phyloP scores from a whole-genome alignment of 1,140 invertebrate species.

The Pemphigus obesinymphae region DNA sequence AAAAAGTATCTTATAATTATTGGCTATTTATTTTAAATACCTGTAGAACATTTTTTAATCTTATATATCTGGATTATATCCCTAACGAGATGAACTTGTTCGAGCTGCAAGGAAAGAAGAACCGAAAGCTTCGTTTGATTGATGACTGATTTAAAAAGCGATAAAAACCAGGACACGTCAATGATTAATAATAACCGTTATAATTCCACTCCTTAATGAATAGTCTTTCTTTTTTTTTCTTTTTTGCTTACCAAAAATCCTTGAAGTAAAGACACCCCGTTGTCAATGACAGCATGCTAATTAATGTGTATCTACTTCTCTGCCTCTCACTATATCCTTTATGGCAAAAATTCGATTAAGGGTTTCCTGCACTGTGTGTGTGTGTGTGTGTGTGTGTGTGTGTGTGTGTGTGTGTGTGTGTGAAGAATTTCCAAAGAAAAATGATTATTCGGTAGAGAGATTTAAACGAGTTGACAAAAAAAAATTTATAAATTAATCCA shows the following conservation, averaged over 20 bases:
- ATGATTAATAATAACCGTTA: conserved; percentile 39
- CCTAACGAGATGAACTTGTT: conserved; percentile 31
- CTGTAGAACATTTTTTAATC: conserved; percentile 26
- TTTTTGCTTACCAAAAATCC: conserved; percentile 36
- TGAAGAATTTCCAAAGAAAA: conserved; percentile 16
- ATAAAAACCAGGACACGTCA: conserved; percentile 27
- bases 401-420: too few relatives aligned
- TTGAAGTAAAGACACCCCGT: conserved; percentile 27
- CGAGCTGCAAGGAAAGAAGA: too few relatives aligned
- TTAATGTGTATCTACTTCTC: conserved; percentile 27
- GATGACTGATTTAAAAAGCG: conserved; percentile 38
- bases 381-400: too few relatives aligned
- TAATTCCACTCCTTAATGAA: conserved; percentile 39
- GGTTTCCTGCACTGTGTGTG: too few relatives aligned
- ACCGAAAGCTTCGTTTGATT: conserved; percentile 34
- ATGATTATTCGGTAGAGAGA: conserved; percentile 26
- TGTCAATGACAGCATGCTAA: conserved; percentile 41
- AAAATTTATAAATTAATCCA: conserved; percentile 26
- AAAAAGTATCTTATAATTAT: conserved; percentile 13
- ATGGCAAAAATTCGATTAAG: conserved; percentile 20
- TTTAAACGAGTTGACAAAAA: background rate
- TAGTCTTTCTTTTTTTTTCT: background rate
- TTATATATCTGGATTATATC: conserved; percentile 20
- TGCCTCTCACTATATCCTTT: background rate
- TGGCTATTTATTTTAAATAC: conserved; percentile 10